A percentile compares a stretch with the other conserved stretches of the same genome.
Evolutionary conservation across 2,113 vertebrate genomes (phyloP).

Genomic region (Eurypyga helias): DNA sequence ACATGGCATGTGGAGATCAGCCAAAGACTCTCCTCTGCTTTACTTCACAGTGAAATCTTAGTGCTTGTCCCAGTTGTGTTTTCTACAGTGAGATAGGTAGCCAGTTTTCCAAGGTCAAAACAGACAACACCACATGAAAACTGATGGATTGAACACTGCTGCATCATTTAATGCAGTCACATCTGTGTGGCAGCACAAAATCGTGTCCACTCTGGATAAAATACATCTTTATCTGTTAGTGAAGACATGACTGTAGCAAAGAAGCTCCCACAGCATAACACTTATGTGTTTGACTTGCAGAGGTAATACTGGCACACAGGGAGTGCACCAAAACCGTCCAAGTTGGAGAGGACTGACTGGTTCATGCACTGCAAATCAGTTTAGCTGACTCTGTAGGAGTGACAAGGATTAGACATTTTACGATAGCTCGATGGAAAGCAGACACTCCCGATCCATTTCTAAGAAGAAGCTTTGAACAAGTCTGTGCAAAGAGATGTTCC

Average conservation of each 20-base stretch:
- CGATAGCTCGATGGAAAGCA: fast-evolving
- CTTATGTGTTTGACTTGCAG: neutral
- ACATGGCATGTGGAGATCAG: neutral
- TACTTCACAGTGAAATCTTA: neutral
- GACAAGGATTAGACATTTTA: neutral
- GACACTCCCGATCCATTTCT: neutral
- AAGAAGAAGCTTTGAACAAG: neutral
- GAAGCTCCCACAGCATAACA: neutral
- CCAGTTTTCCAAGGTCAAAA: neutral
- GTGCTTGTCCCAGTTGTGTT: neutral
- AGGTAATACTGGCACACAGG: neutral
- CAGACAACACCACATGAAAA: neutral
- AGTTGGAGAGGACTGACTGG: neutral
- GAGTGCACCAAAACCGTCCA: neutral
- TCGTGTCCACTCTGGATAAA: neutral
- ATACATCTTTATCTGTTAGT: neutral
- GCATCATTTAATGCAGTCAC: neutral
- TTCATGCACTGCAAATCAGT: neutral
- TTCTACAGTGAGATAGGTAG: neutral
- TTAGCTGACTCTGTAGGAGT: neutral
- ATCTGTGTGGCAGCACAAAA: neutral
- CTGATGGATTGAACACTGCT: neutral
- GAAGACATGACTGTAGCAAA: neutral
- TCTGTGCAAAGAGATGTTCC: neutral
- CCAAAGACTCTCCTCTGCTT: neutral